Base-by-base conservation (phyloP, 2,797 vertebrate genomes). In the Ispidina picta region DNA sequence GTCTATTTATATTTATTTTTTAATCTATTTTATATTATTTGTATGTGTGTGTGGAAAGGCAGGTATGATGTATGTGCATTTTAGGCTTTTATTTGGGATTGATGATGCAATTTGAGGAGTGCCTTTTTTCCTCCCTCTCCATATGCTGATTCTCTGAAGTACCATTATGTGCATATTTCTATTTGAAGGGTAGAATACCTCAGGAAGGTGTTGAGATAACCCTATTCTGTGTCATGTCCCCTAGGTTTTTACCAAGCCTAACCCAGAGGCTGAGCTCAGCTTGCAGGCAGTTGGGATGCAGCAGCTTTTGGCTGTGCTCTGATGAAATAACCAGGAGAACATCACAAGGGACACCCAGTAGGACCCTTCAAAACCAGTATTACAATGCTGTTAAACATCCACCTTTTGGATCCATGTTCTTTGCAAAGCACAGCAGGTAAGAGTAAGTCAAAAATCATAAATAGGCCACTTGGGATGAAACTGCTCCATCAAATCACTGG, bases 41-140 rank as follows among this genome's bases (percentile, higher is more conserved):
- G 4, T 18, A 9, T 1, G 0, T 37, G 6, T 4, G 0, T 33
- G 18, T 56, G 52, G 37, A 75, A 81, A 78, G 63, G 33, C 5
- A 8, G 3, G 8, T 29, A 29, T 22, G 29, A 37, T 28, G 12
- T 52, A 7, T 6, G 2, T 31, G 11, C 26, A 4, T 64, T 31
- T 85, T n/a, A 21, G 21, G 15, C 16, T 76, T 79, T 77, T 52
- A 20, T 58, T 58, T 59, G 51, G 18, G 8, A 21, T 63, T 22
- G 4, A 26, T 12, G 3, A 15, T n/a, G 7, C 22, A 49, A 20
- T 84, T 72, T 84, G 33, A 58, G 10, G 35, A 64, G 17, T 43
- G 10, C 25, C 9, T 52, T 70, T 80, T 89, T 68, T 43, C 10
- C 13, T 51, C 9, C 62, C 10, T 71, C 55, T 73, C 21, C 8